Base-by-base conservation (phyloP, 2,888 invertebrate species). In the Tetranychus piercei region DNA sequence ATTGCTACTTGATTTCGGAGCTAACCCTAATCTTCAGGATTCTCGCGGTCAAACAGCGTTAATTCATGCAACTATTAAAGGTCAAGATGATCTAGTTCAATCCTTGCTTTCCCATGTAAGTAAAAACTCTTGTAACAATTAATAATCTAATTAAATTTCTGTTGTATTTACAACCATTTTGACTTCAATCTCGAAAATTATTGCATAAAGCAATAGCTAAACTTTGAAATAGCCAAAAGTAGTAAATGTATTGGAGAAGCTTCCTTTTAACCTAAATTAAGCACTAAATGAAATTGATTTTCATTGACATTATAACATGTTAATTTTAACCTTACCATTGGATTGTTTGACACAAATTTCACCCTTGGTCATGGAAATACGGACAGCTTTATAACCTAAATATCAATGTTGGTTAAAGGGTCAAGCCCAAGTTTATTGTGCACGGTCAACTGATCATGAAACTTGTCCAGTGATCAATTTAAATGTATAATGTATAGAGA, bases 1-100 rank as follows among this genome's bases (percentile, higher is more conserved):
- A 69, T 23, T 69, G 69, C 8, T 69, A 1, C 5, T 69, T 1
- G 69, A 69, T 23, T 23, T 69, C 7, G 69, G 69, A 69, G 69
- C 69, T 0, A 69, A 69, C 23, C 69, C 69, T 20, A 69, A 69
- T 69, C 18, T 69, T 20, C 69, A 69, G 20, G 69, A 69, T 69
- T 69, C 34, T 69, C 69, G 69, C 4, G 69, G 69, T 11, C 20
- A 11, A 18, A 69, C 69, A 11, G 11, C 69, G 11, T 23, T 69
- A 20, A 69, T 69, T 8, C 20, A 23, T 20, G 69, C 69, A 69
- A 23, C 69, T 6, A 69, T 69, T 11, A 69, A 69, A 22, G 69
- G 69, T 9, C 69, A 69, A 69, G 69, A 69, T 11, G 69, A 69
- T 69, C 11, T 69, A 11, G 69, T 69, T 69, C 69, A 69, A 22